A percentile compares a stretch with the other conserved stretches of the same genome.
phyloP scores from a whole-genome alignment of 2,113 vertebrate genomes.

The Leucoraja erinaceus region DNA sequence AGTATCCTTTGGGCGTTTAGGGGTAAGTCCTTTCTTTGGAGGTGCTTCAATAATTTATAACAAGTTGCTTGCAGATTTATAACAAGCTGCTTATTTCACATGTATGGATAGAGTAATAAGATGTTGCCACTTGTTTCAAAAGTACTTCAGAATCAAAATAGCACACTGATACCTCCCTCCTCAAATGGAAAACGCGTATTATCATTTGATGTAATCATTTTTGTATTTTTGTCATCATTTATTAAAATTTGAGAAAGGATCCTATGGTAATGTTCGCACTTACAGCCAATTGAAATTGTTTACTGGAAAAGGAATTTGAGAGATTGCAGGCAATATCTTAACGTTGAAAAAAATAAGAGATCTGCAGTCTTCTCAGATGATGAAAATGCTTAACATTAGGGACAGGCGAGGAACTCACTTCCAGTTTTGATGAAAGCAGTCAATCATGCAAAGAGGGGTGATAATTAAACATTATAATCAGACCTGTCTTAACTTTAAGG shows the following conservation, averaged over 20 bases:
- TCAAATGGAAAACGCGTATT: not conserved
- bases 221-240: not conserved
- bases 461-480: too few species aligned
- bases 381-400: too few species aligned
- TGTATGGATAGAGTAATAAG: not conserved
- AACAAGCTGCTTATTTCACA: not conserved
- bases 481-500: too few species aligned
- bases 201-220: not conserved
- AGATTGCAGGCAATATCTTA: not conserved
- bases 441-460: too few species aligned
- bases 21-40: conserved; percentile 55
- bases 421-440: too few species aligned
- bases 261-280: not conserved
- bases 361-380: too few species aligned
- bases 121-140: not conserved
- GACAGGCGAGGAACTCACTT: too few species aligned
- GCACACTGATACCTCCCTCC: not conserved
- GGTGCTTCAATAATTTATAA: not conserved
- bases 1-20: conserved; percentile 63
- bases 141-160: not conserved
- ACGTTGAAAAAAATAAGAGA: too few species aligned
- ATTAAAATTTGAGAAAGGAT: not conserved
- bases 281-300: not conserved
- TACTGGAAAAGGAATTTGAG: not conserved
- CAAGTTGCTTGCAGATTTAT: not conserved